Conservation (phyloP, 2,797 vertebrate species). For the Saxicola maurus region DNA sequence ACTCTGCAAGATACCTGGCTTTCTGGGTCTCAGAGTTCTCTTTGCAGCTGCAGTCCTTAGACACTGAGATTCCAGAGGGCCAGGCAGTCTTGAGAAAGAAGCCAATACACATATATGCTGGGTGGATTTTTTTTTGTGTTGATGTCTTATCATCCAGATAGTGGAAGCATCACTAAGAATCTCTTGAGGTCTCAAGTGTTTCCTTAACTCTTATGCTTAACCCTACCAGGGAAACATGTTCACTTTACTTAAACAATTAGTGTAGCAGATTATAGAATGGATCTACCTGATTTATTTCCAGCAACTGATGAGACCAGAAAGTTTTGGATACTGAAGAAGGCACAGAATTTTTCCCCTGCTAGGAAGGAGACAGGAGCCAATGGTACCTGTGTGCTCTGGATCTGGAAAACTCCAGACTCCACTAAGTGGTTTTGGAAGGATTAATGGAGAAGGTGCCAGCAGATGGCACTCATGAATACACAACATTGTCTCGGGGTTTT, state of each 20-base stretch:
- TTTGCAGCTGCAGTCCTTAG: neutral
- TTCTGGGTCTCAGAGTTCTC: neutral
- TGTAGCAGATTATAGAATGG: neutral
- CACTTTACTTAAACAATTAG: neutral
- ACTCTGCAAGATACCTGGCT: neutral
- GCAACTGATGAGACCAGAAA: neutral
- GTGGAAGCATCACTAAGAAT: neutral
- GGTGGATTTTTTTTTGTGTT: neutral
- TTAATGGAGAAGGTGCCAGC: neutral
- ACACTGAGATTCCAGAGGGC: neutral
- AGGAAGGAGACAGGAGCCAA: neutral
- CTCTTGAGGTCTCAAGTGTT: neutral
- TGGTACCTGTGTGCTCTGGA: neutral
- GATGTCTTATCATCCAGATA: neutral
- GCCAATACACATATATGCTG: neutral
- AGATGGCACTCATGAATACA: slow-evolving; percentile 37
- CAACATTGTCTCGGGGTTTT: neutral
- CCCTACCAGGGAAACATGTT: neutral
- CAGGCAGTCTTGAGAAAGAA: neutral
- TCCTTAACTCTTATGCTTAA: neutral
- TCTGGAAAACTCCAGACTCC: neutral
- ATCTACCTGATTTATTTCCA: neutral
- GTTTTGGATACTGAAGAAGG: neutral
- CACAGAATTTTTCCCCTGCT: neutral
- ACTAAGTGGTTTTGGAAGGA: neutral